Percentiles rank a stretch among this genome's conserved stretches.
phyloP scores from a whole-genome alignment of 2,797 vertebrate species.

The Streptopelia turtur region DNA sequence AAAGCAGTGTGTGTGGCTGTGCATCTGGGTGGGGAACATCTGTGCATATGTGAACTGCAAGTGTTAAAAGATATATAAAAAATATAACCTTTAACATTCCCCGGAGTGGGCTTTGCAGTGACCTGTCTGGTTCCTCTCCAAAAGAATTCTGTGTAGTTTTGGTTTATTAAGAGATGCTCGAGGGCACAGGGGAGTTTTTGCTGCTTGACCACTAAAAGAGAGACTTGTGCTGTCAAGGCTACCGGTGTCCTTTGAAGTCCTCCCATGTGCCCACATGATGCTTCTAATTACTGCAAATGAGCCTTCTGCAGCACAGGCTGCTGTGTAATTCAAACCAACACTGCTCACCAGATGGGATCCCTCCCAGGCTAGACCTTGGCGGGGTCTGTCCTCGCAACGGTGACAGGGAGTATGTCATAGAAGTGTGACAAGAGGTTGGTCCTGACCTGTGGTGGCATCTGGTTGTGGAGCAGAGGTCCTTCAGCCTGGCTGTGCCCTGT shows the following conservation, averaged over 20 bases:
- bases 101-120: not conserved
- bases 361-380: not conserved
- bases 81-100: not conserved
- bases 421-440: accelerated
- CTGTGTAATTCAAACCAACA: not conserved
- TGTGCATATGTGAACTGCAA: too few species aligned
- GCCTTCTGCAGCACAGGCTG: constrained; percentile 22
- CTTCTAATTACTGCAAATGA: constrained; percentile 51
- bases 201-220: not conserved
- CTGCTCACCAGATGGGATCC: constrained; percentile 20
- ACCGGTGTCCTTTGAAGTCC: not conserved
- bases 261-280: not conserved
- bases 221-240: not conserved
- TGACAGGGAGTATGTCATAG: not conserved
- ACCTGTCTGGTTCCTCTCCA: not conserved
- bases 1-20: not conserved
- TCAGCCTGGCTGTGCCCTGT: not conserved
- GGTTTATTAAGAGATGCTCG: constrained; percentile 1
- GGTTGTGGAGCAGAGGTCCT: not conserved
- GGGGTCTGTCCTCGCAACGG: accelerated
- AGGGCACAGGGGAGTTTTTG: not conserved
- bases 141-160: not conserved
- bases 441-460: not conserved
- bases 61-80: not conserved
- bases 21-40: not conserved